Conservation (phyloP, 2,888 invertebrate genomes). For the Aphodius granarius region DNA sequence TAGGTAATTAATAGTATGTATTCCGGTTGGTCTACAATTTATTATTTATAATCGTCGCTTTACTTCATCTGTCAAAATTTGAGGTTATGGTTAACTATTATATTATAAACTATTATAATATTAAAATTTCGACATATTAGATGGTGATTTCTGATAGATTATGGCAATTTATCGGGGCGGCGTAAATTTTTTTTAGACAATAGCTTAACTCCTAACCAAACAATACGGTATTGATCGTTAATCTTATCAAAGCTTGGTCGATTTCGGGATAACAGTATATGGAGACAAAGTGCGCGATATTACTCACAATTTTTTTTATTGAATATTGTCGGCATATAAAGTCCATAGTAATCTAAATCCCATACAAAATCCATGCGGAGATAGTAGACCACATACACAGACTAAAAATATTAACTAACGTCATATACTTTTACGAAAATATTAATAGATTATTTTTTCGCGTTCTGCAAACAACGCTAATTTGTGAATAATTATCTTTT, state of each 20-base stretch:
- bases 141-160: not conserved
- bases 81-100: not conserved
- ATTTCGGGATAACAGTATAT: not conserved
- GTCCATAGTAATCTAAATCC: not conserved
- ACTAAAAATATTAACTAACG: not conserved
- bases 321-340: not conserved
- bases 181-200: not conserved
- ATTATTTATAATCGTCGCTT: not conserved
- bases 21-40: not conserved
- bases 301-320: not conserved
- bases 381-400: not conserved
- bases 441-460: not conserved
- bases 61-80: not conserved
- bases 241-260: not conserved
- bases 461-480: not conserved
- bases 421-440: not conserved
- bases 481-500: not conserved
- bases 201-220: not conserved
- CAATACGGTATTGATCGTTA: not conserved
- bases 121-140: not conserved
- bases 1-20: too few relatives aligned
- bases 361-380: not conserved
- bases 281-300: not conserved
- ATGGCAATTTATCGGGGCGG: not conserved
- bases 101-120: not conserved